Evolutionary conservation across 2,113 vertebrate genomes (phyloP).

Genomic region (Phrynocephalus versicolor): DNA sequence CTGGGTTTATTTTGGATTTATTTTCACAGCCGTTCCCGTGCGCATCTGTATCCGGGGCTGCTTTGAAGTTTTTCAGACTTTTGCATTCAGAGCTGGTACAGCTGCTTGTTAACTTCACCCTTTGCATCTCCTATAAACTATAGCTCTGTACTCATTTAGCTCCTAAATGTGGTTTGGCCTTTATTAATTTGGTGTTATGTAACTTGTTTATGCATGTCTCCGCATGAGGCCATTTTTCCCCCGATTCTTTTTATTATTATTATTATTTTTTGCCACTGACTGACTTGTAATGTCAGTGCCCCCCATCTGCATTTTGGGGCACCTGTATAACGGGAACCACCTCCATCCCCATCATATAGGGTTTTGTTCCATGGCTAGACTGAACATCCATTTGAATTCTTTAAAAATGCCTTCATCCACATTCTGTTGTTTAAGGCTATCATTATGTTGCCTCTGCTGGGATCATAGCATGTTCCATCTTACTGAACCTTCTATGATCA

Average conservation of each 20-base stretch:
- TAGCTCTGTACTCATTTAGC: not conserved
- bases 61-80: conserved; percentile 13
- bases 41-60: not conserved
- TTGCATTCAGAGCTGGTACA: not conserved
- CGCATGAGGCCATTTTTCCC: not conserved
- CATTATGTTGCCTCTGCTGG: not conserved
- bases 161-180: not conserved
- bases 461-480: not conserved
- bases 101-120: not conserved
- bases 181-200: conserved; percentile 29
- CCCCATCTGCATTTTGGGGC: not conserved
- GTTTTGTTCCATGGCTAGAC: not conserved
- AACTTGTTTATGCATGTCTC: conserved; percentile 19
- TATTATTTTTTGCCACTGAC: not conserved
- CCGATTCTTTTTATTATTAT: too few species aligned
- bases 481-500: not conserved
- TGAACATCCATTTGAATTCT: not conserved
- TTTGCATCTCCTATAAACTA: not conserved
- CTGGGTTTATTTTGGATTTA: not conserved
- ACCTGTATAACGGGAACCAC: not conserved
- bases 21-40: not conserved
- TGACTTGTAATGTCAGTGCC: not conserved
- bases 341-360: not conserved
- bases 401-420: not conserved
- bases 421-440: not conserved